These are phyloP conservation scores for Cyprinus carpio DNA, from an alignment of 2,113 vertebrate species.

Conservation along the genomic window DNA sequence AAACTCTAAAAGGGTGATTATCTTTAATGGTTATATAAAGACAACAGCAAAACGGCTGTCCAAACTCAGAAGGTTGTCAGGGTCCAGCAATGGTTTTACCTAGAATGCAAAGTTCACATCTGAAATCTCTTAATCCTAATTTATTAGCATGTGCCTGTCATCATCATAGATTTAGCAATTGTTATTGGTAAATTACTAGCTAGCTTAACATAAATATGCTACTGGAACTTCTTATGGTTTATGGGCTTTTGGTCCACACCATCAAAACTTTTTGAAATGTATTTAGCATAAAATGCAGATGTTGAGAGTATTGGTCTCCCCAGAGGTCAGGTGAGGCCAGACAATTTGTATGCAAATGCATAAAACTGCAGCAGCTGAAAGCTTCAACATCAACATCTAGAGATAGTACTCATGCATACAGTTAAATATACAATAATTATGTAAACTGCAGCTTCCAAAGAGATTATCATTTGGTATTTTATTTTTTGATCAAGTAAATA, in stretches of 20 bases:
- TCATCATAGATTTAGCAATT: neutral
- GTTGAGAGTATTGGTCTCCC: slow-evolving; percentile 46
- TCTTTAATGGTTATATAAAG: slow-evolving; percentile 54
- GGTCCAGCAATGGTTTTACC: slow-evolving; percentile 16
- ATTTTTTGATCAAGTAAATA: neutral
- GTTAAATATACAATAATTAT: slow-evolving; percentile 34
- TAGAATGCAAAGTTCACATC: slow-evolving; percentile 2
- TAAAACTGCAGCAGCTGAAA: slow-evolving; percentile 41
- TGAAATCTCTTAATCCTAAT: neutral
- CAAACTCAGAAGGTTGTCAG: slow-evolving; percentile 19
- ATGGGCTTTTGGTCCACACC: neutral
- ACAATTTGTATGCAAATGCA: slow-evolving; percentile 58
- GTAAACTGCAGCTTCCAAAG: slow-evolving; percentile 28
- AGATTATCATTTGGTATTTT: neutral
- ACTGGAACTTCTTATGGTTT: neutral
- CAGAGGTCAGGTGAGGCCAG: slow-evolving; percentile 47
- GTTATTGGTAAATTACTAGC: slow-evolving; percentile 8
- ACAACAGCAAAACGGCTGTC: slow-evolving; percentile 45
- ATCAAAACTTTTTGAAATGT: neutral
- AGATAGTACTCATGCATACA: slow-evolving; percentile 46
- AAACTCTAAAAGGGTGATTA: slow-evolving; percentile 52
- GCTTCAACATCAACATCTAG: slow-evolving; percentile 31
- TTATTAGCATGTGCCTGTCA: neutral
- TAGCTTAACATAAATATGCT: neutral
- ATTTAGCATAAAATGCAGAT: slow-evolving; percentile 55